Evolutionary conservation across 2,113 vertebrate genomes (phyloP), one percentile per base, ranked within the genome.

Genomic region (Phoxinus phoxinus): DNA sequence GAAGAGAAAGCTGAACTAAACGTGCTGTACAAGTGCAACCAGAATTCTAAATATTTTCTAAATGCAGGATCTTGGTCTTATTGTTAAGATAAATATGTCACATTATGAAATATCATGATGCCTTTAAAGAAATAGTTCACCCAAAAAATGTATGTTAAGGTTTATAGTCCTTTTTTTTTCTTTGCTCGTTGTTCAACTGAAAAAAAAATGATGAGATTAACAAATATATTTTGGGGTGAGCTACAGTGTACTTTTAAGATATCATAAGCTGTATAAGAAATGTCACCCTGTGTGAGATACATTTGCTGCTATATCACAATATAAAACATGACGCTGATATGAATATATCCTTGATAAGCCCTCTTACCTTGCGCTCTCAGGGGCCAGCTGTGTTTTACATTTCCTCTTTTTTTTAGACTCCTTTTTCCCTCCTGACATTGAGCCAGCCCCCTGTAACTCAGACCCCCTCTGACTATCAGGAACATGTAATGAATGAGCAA

Each of bases 331-430:
- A 76, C 23, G 17, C 44, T 48, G 21, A 17, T 71, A 75, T 19
- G 46, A 30, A 30, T 23, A 78, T 84, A 27, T 86, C 51, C 48
- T 61, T 56, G 72, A 72, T 23, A 87, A 65, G 84, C 67, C 46
- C 27, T 91, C 94, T 99, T 98, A 99, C 98, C 98, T 99, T 95
- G 95, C 95, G 0, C 92, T 94, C 84, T 96, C 96, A 94, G 95
- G 95, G 93, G 93, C 94, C 92, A 95, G 92, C 81, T 95, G 96
- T 30, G 92, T 90, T 97, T 97, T 97, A 93, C 95, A 93, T 93
- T 97, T 96, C 96, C 96, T 98, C 95, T 94, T 96, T 94, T 97
- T 97, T 98, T 97, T 98, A 94, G 97, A 97, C 95, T 97, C 97
- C 95, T 96, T 97, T 96, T 96, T 97, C 95, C 93, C 92, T 92